Percentiles rank a stretch among this genome's conserved stretches.
phyloP scores from a whole-genome alignment of 2,113 vertebrate species.

The Mystacornis crossleyi region DNA sequence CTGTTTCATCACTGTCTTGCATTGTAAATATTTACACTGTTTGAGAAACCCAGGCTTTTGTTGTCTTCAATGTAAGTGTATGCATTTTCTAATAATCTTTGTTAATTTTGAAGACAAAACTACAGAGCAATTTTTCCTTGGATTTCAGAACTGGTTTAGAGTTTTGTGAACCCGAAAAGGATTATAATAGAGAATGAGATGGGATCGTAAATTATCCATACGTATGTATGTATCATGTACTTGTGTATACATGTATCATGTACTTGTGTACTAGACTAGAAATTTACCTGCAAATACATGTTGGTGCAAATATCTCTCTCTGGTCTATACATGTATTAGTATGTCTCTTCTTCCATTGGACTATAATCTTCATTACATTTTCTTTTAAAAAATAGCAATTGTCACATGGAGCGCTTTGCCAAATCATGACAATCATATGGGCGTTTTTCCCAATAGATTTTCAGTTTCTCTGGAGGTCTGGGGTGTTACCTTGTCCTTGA shows the following conservation, averaged over 20 bases:
- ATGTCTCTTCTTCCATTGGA: background rate
- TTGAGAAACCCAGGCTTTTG: background rate
- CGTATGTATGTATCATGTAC: background rate
- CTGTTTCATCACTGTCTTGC: background rate
- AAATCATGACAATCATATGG: background rate
- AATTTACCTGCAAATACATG: background rate
- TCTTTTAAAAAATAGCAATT: background rate
- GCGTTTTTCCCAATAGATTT: background rate
- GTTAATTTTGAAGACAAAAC: background rate
- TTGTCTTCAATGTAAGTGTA: background rate
- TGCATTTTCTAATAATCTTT: background rate
- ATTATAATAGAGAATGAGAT: background rate
- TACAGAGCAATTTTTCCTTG: background rate
- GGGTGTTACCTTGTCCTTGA: background rate
- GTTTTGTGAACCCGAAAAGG: background rate
- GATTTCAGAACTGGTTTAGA: background rate
- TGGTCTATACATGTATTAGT: background rate
- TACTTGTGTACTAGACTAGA: background rate
- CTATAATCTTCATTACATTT: background rate
- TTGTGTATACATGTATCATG: background rate
- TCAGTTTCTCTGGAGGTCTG: background rate
- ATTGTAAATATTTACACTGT: conserved; percentile 21
- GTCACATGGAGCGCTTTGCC: background rate
- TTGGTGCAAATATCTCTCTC: background rate
- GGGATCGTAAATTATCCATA: background rate